phyloP scores from a whole-genome alignment of 2,888 invertebrate species.

The Acanthacorydalis orientalis region DNA sequence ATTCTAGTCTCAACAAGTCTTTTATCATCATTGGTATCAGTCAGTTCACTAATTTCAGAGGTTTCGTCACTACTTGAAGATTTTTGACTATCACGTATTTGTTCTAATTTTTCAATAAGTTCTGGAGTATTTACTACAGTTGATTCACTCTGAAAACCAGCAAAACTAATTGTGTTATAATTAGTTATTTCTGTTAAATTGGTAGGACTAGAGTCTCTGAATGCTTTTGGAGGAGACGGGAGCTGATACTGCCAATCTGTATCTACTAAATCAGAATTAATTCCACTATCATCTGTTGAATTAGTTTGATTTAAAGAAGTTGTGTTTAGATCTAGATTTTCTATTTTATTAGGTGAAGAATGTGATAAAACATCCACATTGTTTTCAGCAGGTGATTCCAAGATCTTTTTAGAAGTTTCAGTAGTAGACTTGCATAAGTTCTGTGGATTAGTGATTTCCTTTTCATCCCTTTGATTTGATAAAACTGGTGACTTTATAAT shows the following conservation, averaged over 20 bases:
- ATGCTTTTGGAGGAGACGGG: slow-evolving; percentile 40
- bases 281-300: neutral
- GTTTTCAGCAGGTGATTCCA: neutral
- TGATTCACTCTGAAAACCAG: slow-evolving; percentile 17
- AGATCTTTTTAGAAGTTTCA: neutral
- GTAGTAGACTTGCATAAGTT: neutral
- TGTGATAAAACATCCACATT: neutral
- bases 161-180: slow-evolving; percentile 14
- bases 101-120: slow-evolving; percentile 22
- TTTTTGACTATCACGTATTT: slow-evolving; percentile 17
- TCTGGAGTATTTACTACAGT: slow-evolving; percentile 23
- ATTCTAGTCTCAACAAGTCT: neutral
- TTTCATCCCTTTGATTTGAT: no score
- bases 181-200: slow-evolving; percentile 14
- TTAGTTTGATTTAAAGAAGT: neutral
- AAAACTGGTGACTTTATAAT: no score
- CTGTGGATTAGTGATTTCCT: neutral
- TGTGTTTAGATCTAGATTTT: neutral
- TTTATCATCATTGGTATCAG: neutral
- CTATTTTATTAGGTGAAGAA: neutral
- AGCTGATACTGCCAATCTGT: slow-evolving; percentile 36
- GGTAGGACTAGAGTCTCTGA: slow-evolving; percentile 28
- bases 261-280: slow-evolving; percentile 10
- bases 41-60: neutral
- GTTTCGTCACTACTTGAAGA: slow-evolving; percentile 7